Evolutionary conservation across 1,140 invertebrate species (phyloP).

Genomic region (Dermatophagoides farinae): DNA sequence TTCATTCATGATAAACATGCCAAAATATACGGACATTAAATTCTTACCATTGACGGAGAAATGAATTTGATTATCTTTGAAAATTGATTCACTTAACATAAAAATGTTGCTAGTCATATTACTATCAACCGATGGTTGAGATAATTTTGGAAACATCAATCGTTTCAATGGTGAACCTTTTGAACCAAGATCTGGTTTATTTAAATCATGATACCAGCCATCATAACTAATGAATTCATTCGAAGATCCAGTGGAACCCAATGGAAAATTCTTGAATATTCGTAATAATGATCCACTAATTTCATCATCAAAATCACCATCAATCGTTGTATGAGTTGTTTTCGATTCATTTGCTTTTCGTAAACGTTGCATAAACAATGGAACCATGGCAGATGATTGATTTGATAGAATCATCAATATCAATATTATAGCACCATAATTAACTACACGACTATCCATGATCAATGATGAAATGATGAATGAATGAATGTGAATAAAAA

Average conservation of each 20-base stretch:
- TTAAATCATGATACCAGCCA: slow-evolving; percentile 5
- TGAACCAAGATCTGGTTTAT: not conserved
- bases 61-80: not conserved
- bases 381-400: too few relatives aligned
- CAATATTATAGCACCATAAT: too few relatives aligned
- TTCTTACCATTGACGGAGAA: slow-evolving; percentile 36
- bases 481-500: too few relatives aligned
- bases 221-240: not conserved
- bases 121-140: not conserved
- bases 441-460: too few relatives aligned
- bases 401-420: too few relatives aligned
- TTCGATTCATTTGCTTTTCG: too few relatives aligned
- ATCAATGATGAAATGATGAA: too few relatives aligned
- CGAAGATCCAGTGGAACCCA: not conserved
- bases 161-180: not conserved
- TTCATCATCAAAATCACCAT: too few relatives aligned
- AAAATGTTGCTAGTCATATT: not conserved
- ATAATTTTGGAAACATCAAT: not conserved
- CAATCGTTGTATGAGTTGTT: too few relatives aligned
- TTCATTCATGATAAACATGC: slow-evolving; percentile 42
- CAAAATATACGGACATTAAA: slow-evolving; percentile 44
- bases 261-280: too few relatives aligned
- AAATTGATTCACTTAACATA: not conserved
- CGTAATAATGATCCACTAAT: too few relatives aligned
- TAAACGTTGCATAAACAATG: too few relatives aligned